Conservation (phyloP, 2,888 invertebrate species). For the Nezara viridula region DNA sequence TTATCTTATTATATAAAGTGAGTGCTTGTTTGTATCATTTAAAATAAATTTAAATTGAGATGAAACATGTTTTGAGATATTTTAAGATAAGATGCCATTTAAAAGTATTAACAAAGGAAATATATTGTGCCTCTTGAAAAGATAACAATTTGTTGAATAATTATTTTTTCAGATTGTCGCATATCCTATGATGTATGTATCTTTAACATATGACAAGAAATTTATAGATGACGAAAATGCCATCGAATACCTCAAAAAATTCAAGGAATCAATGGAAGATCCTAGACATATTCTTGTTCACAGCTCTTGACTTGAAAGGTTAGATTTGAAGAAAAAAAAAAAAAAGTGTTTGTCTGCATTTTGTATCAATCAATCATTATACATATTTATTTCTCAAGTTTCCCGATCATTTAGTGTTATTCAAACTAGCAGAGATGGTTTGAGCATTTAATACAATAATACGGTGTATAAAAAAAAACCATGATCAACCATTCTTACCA, state of each 20-base stretch:
- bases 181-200: conserved; percentile 56
- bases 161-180: conserved; percentile 44
- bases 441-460: too few species aligned
- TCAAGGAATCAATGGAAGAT: conserved; percentile 47
- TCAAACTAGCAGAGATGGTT: too few species aligned
- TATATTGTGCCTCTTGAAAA: background rate
- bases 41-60: background rate
- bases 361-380: background rate
- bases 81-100: too few species aligned
- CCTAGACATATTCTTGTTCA: conserved; percentile 51
- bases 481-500: too few species aligned
- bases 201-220: conserved; percentile 46
- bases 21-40: background rate
- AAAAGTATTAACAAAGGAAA: too few species aligned
- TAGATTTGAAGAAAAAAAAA: background rate
- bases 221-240: conserved; percentile 33
- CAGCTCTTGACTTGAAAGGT: background rate
- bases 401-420: too few species aligned
- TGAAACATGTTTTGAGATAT: background rate
- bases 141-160: background rate
- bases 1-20: background rate
- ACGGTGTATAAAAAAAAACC: too few species aligned
- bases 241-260: conserved; percentile 15
- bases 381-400: background rate
- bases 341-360: background rate